A percentile compares a stretch with the other conserved stretches of the same genome.
Evolutionary conservation across 2,797 vertebrate species (phyloP).

Genomic region (Falco columbarius): DNA sequence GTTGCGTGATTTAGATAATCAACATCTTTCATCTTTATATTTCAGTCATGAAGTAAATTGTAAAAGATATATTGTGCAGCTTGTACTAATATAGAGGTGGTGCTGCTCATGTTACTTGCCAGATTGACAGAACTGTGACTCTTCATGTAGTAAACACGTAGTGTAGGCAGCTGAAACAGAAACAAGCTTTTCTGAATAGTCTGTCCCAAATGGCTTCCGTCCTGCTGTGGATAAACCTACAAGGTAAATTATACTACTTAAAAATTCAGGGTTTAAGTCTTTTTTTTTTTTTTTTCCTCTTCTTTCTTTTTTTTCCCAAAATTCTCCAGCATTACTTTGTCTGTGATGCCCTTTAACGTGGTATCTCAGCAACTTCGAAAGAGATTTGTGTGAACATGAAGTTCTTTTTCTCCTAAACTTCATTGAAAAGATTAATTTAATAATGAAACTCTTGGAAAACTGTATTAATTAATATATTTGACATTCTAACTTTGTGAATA

Average conservation of each 20-base stretch:
- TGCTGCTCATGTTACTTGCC: conserved; percentile 16
- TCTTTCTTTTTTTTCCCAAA: not conserved
- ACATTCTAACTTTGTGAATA: not conserved
- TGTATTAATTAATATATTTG: not conserved
- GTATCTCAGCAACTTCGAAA: not conserved
- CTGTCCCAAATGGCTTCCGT: not conserved
- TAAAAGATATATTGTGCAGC: not conserved
- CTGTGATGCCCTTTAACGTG: not conserved
- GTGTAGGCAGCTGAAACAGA: conserved; percentile 25
- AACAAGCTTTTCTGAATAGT: conserved; percentile 2
- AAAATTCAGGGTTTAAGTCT: not conserved
- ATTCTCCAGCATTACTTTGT: not conserved
- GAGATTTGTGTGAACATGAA: not conserved
- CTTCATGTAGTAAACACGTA: not conserved
- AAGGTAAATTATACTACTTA: not conserved
- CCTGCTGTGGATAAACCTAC: not conserved
- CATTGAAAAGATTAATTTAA: not conserved
- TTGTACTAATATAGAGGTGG: not conserved
- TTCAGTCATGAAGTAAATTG: not conserved
- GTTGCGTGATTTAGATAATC: not conserved
- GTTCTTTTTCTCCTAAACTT: not conserved
- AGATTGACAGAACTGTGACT: conserved; percentile 31
- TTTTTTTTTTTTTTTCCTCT: not conserved
- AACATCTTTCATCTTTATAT: not conserved
- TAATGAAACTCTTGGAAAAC: not conserved